Base-by-base conservation (phyloP, 1,140 invertebrate genomes). In the Heterodera carotae region DNA sequence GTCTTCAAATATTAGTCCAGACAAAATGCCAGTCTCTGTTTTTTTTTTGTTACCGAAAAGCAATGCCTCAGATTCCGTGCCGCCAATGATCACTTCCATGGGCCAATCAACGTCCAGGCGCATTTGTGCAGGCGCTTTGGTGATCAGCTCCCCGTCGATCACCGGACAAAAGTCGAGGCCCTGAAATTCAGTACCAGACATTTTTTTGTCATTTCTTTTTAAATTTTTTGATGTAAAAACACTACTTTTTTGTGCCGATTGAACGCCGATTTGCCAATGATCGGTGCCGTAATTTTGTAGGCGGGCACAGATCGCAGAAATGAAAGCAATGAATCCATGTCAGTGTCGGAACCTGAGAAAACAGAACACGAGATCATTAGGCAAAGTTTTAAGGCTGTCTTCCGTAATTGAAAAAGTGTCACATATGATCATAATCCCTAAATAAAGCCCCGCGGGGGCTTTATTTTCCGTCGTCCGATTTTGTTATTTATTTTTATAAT, bases 161-260 rank as follows among this genome's bases (percentile, higher is more conserved):
- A 82, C 81, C 18, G 81, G 81, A 33, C 82, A 84, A 29, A 84
- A 84, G n/a, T 84, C 81, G 33, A 82, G 66, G 6, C 81, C 81
- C 39, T 27, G 2, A 29, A 62, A 60, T 8, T 43, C 39, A 53
- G 34, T 56, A n/a, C 4, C 6, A 8, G 29, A 7, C 36, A 27
- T 18, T 33, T 15, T 31, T 25, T 27, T 7, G 7, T 5, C 18
- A 56, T 34, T 64, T 62, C 27, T 34, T 12, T 27, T 5, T 29
- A 8, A 8, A 2, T 1, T 43, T 43, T 43, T 43, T 43, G 0
- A 6, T 12, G 39, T 43, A 43, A 43, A 43, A 8, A 0, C 10
- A 31, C 18, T 56, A 66, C 72, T 59, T 84, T 82, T 53, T 82
- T 82, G 27, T 76, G 39, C 27, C 81, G 67, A 68, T 82, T 74